These are phyloP conservation scores for Arctopsyche grandis DNA, from an alignment of 1,140 invertebrate genomes.

Conservation along the genomic window DNA sequence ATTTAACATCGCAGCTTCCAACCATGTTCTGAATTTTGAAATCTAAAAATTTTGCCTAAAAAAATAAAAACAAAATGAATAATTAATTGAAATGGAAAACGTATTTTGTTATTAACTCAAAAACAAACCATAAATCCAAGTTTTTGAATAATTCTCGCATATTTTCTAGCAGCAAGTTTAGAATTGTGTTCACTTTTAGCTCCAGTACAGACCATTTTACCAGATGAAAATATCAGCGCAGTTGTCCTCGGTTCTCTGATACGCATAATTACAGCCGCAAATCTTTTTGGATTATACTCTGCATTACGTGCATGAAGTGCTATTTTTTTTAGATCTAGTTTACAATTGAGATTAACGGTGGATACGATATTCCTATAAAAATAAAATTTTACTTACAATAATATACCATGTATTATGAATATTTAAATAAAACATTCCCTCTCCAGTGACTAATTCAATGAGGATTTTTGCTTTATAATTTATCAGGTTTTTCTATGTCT, in stretches of 20 bases:
- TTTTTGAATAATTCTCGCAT: conserved; percentile 99
- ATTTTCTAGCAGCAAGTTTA: conserved; percentile 95
- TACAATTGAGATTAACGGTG: conserved; percentile 96
- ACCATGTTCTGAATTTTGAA: conserved; percentile 99
- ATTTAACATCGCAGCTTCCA: conserved; percentile 99
- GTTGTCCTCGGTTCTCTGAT: conserved; percentile 98
- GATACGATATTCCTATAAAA: conserved; percentile 93
- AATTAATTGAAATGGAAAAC: neutral
- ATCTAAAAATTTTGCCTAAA: conserved; percentile 96
- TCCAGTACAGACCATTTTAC: conserved; percentile 99
- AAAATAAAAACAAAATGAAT: conserved; percentile 67
- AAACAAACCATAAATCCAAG: conserved; percentile 86
- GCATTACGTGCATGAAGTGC: conserved; percentile 99
- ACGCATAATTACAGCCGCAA: conserved; percentile 99
- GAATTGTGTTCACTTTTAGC: conserved; percentile 99
- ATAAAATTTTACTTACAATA: conserved; percentile 56
- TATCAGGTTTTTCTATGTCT: no score
- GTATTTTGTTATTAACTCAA: neutral
- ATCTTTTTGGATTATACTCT: conserved; percentile 99
- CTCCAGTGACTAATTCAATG: no score
- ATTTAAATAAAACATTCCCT: no score
- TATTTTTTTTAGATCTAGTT: conserved; percentile 96
- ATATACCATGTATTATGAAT: no score
- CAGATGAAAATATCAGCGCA: conserved; percentile 98
- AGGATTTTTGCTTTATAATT: conserved; percentile 4